Evolutionary conservation across 2,888 invertebrate genomes (phyloP).

Genomic region (Nephrotoma appendiculata): DNA sequence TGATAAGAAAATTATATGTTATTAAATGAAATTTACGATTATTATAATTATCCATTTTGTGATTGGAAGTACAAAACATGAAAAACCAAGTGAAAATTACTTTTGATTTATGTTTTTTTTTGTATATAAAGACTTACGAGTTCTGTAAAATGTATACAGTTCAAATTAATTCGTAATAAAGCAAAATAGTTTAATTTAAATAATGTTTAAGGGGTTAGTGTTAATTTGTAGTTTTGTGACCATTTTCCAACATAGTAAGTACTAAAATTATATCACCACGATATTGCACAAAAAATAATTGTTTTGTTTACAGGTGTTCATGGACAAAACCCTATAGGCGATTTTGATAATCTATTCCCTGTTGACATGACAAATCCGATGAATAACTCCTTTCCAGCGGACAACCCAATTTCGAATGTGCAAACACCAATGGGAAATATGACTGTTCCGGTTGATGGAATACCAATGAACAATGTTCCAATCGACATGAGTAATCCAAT

Average conservation of each 20-base stretch:
- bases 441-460: not conserved
- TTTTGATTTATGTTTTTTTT: not conserved
- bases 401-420: not conserved
- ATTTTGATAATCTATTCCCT: not conserved
- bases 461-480: not conserved
- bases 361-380: not conserved
- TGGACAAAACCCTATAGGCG: not conserved
- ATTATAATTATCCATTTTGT: not conserved
- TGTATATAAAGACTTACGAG: not conserved
- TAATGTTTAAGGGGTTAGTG: not conserved
- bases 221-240: not conserved
- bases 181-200: not conserved
- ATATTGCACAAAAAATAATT: not conserved
- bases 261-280: not conserved
- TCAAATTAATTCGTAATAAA: not conserved
- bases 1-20: not conserved
- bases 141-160: not conserved
- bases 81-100: not conserved
- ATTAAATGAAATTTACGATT: not conserved
- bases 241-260: not conserved
- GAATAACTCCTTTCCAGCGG: not conserved
- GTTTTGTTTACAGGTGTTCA: not conserved
- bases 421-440: not conserved
- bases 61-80: not conserved
- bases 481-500: not conserved